Evolutionary conservation across 2,797 vertebrate genomes (phyloP), one percentile per base, ranked within the genome.

Genomic region (Urocyon cinereoargenteus): DNA sequence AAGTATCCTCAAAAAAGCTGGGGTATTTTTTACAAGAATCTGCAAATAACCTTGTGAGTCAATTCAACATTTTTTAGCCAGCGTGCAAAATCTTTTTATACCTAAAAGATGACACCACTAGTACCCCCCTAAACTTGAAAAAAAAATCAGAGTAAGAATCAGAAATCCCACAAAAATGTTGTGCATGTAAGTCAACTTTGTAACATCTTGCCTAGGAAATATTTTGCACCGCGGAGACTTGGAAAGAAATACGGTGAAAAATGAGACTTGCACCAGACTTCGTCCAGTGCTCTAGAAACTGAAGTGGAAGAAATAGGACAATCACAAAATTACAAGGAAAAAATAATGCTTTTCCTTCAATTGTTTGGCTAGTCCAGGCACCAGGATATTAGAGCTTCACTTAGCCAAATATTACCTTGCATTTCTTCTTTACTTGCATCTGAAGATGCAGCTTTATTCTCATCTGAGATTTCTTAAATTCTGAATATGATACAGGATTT

Each of bases 381-480:
- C 55, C 68, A 55, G 22, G 9, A 22, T 40, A 79, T 70, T 28
- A n/a, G 12, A 77, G 13, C 57, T 66, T 73, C 45, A 83, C 72
- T 72, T 85, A 66, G 0, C 19, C 40, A 94, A 96, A 87, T 57
- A 90, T 24, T 70, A 64, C 31, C 31, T 89, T 93, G 24, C 11
- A 49, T 95, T 89, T 92, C 36, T 90, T 75, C 62, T 96, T 86
- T 88, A 93, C 40, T 94, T 87, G 16, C 6, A 45, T 66, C 72
- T 53, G 16, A 94, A 90, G 36, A 81, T 66, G 24, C 22, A 21
- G 53, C 19, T 83, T 92, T 90, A 57, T 49, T 92, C 77, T 88
- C 22, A 31, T 85, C 59, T 78, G 36, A 88, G 49, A 53, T 40
- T 81, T 77, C 49, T 92, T 55, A 68, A 89, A 88, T 84, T 91